Evolutionary conservation across 2,113 vertebrate species (phyloP).

Genomic region (Chunga burmeisteri): DNA sequence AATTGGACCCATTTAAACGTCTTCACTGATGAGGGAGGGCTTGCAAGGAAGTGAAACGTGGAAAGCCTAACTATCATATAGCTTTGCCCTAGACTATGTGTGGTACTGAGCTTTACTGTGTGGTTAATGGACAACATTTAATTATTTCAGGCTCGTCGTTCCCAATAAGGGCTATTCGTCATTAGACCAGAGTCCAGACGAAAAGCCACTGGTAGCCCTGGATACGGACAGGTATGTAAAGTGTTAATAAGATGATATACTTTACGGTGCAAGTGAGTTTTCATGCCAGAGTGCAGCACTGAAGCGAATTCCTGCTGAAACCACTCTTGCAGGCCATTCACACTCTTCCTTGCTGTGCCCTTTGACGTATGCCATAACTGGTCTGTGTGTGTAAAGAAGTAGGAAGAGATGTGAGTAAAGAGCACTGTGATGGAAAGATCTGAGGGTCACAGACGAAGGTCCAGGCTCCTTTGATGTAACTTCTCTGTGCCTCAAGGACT

Average conservation of each 20-base stretch:
- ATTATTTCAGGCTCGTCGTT: constrained; percentile 87
- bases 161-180: constrained; percentile 99
- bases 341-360: not conserved
- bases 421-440: not conserved
- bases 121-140: constrained; percentile 4
- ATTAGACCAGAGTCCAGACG: constrained; percentile 97
- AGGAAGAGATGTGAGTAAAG: not conserved
- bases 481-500: not conserved
- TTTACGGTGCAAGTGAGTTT: not conserved
- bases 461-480: not conserved
- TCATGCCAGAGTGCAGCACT: not conserved
- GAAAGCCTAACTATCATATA: not conserved
- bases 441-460: not conserved
- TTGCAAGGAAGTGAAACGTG: not conserved
- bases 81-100: not conserved
- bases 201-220: constrained; percentile 96
- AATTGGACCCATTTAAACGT: not conserved
- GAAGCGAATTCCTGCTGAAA: not conserved
- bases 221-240: constrained; percentile 93
- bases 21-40: not conserved
- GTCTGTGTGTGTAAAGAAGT: not conserved
- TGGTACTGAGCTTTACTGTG: not conserved
- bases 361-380: rapidly evolving
- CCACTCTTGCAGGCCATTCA: not conserved
- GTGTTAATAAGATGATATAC: not conserved